These are phyloP conservation scores for Cacatua alba DNA, from an alignment of 2,113 vertebrate species.

Conservation along the genomic window DNA sequence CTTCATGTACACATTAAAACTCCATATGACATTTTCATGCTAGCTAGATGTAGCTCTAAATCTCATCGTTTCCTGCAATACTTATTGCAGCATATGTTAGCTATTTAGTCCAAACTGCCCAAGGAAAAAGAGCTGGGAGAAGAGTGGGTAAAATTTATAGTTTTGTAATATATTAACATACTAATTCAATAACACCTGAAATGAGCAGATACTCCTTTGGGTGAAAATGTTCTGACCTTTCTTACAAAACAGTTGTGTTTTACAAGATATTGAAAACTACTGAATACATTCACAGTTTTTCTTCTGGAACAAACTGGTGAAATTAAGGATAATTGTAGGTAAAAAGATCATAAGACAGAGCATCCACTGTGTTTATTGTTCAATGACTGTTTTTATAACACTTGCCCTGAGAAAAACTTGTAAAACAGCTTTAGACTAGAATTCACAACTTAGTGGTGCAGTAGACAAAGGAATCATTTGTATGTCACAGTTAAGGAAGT, in stretches of 20 bases:
- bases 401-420: conserved; percentile 22
- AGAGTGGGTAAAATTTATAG: background rate
- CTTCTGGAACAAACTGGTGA: background rate
- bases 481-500: background rate
- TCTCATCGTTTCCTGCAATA: background rate
- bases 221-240: conserved; percentile 21
- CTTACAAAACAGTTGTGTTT: conserved; percentile 1
- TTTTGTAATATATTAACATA: background rate
- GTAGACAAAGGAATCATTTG: background rate
- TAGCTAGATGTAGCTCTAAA: background rate
- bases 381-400: conserved; percentile 47
- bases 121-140: background rate
- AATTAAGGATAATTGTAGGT: conserved; percentile 27
- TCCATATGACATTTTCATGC: background rate
- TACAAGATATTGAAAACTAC: background rate
- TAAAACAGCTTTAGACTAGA: background rate
- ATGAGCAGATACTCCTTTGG: background rate
- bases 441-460: background rate
- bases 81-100: background rate
- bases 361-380: conserved; percentile 21
- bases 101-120: background rate
- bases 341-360: conserved; percentile 11
- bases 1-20: background rate
- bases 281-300: conserved; percentile 22
- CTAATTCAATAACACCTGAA: background rate